Evolutionary conservation across 2,797 vertebrate genomes (phyloP).

Genomic region (Fundulus diaphanus): DNA sequence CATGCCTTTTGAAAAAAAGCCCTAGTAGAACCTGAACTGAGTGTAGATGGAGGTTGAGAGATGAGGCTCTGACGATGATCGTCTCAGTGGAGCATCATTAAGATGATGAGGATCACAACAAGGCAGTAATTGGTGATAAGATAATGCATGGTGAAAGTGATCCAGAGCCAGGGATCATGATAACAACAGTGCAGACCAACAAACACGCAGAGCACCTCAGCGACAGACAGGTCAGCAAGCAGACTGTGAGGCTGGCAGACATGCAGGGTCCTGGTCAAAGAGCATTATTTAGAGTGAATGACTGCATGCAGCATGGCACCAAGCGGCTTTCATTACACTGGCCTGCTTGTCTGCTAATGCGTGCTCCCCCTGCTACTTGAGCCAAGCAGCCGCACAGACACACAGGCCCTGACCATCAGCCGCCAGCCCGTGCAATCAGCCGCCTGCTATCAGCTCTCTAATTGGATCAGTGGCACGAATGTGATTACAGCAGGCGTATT

Average conservation of each 20-base stretch:
- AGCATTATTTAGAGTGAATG: constrained; percentile 72
- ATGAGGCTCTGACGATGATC: constrained; percentile 47
- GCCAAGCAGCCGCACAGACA: constrained; percentile 70
- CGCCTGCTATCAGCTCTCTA: constrained; percentile 81
- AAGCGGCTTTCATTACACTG: constrained; percentile 70
- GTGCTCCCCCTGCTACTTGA: constrained; percentile 48
- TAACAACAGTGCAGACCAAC: constrained; percentile 53
- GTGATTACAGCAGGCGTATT: constrained; percentile 87
- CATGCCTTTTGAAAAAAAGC: constrained; percentile 18
- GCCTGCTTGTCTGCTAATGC: constrained; percentile 63
- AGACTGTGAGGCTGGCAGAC: constrained; percentile 63
- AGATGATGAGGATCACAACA: constrained; percentile 78
- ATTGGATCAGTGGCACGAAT: constrained; percentile 87
- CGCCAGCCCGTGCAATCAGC: constrained; percentile 78
- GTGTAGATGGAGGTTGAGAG: constrained; percentile 28
- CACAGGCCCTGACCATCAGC: constrained; percentile 82
- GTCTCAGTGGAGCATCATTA: constrained; percentile 77
- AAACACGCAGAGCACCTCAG: constrained; percentile 36
- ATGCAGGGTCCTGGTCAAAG: constrained; percentile 69
- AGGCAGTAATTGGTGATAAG: constrained; percentile 79
- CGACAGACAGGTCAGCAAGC: constrained; percentile 46
- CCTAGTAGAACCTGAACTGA: constrained; percentile 19
- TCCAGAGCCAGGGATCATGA: constrained; percentile 74
- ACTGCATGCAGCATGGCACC: constrained; percentile 65
- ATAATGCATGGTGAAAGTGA: constrained; percentile 79